Evolutionary conservation across 2,888 invertebrate genomes (phyloP), one percentile per base, ranked within the genome.

Genomic region (Archaeoteleia sp.): DNA sequence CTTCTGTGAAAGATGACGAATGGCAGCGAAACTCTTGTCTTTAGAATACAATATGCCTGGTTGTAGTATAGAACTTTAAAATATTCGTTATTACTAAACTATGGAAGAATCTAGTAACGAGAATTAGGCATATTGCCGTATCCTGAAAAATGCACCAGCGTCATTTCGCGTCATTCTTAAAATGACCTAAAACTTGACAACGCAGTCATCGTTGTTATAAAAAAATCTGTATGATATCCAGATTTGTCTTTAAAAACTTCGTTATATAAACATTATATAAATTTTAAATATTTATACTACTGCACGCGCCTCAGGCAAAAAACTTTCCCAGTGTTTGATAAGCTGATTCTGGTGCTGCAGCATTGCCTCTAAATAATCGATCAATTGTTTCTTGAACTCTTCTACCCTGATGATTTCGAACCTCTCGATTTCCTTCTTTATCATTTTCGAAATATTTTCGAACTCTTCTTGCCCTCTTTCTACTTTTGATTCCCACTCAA

Each of bases 401-500:
- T 91, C 89, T 35, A 96, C 92, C 73, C 97, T 90, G 71, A 92
- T 90, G 70, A 92, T 90, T 85, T 98, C 98, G 87, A 97, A 98
- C 48, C 95, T 89, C 76, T 95, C 95, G 86, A 98, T 89, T 86
- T 98, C 98, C 74, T 94, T 94, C 83, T 96, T 95, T 73, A 98
- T 97, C 87, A 95, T 95, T 74, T 92, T 91, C 1, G 95, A 98
- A 82, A 97, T 97, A 80, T 93, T 92, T 84, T 98, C 96, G 86
- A 98, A 98, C 82, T 97, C 97, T 76, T 95, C 94, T 84, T 98
- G 96, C 0, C 97, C 95, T 70, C 97, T 91, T 79, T 97, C 97
- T n/a, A 98, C 97, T 87, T 97, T 97, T 0, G 93, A 89, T 85
- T 97, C 96, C 97, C 96, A 96, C 93, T 98, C 98, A 71, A 94